Evolutionary conservation across 1,140 invertebrate genomes (phyloP).

Genomic region (Heliconius himera): DNA sequence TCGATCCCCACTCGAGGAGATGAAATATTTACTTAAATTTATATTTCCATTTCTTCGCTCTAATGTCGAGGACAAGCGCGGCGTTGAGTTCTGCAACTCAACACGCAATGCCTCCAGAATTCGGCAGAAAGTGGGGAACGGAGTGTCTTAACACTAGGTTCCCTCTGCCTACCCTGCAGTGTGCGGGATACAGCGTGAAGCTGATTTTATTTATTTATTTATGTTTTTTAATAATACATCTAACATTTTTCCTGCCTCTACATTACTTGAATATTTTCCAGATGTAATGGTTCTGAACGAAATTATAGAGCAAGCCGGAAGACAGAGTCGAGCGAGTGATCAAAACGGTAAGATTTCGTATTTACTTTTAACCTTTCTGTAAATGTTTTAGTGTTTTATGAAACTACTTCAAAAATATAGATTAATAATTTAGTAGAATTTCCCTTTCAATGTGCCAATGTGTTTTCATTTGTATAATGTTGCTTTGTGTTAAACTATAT

Average conservation of each 20-base stretch:
- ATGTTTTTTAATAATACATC: not conserved
- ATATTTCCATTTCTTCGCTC: no score
- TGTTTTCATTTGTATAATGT: constrained; percentile 26
- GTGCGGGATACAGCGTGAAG: no score
- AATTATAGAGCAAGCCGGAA: constrained; percentile 96
- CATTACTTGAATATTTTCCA: constrained; percentile 76
- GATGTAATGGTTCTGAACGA: constrained; percentile 99
- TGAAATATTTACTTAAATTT: no score
- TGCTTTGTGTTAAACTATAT: constrained; percentile 15
- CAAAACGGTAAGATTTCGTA: constrained; percentile 89
- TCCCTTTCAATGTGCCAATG: constrained; percentile 18
- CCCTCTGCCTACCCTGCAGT: no score
- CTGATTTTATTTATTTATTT: no score
- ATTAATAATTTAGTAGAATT: constrained; percentile 25
- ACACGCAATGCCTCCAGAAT: no score
- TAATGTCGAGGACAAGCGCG: no score
- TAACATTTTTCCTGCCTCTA: no score
- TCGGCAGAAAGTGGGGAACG: no score
- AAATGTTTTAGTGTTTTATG: constrained; percentile 23
- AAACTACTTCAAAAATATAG: constrained; percentile 22
- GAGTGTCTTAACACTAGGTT: no score
- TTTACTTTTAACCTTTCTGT: not conserved
- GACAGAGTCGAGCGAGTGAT: constrained; percentile 89
- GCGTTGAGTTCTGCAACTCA: no score
- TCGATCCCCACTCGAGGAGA: no score